These are phyloP conservation scores for Acanthisitta chloris DNA, from an alignment of 2,113 vertebrate species.

Conservation along the genomic window DNA sequence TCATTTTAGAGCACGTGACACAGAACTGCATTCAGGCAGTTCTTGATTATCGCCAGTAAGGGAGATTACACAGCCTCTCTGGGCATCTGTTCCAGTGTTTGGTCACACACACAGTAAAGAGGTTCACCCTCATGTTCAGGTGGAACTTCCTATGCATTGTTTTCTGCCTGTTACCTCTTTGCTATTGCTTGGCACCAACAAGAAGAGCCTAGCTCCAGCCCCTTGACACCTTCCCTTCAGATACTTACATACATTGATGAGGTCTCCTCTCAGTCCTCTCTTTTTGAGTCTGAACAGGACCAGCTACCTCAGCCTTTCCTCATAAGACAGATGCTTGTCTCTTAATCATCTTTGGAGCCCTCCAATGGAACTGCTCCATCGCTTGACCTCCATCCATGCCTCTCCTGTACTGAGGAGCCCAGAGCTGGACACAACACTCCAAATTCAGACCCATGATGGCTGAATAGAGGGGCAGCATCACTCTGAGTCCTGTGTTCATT, in stretches of 20 bases:
- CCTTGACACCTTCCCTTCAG: not conserved
- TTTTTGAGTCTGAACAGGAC: not conserved
- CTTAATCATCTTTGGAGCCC: not conserved
- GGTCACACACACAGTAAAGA: not conserved
- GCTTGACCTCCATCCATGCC: no score
- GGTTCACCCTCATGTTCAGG: not conserved
- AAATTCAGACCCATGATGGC: not conserved
- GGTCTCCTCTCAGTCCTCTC: not conserved
- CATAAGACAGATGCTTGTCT: not conserved
- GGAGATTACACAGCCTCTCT: not conserved
- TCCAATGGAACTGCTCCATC: no score
- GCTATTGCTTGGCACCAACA: not conserved
- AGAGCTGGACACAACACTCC: not conserved
- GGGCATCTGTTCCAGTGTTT: not conserved
- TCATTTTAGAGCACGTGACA: not conserved
- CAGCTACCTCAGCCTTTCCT: not conserved
- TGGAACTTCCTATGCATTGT: not conserved
- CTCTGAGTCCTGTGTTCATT: no score
- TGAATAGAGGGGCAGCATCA: not conserved
- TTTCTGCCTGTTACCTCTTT: not conserved
- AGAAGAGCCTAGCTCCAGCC: not conserved
- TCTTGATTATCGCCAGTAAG: not conserved
- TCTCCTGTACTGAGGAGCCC: not conserved
- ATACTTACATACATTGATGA: not conserved
- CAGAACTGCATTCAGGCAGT: not conserved